Percentiles rank a stretch among this genome's conserved stretches.
Evolutionary conservation across 1,140 invertebrate genomes (phyloP).

Genomic region (Dufourea novaeangliae): DNA sequence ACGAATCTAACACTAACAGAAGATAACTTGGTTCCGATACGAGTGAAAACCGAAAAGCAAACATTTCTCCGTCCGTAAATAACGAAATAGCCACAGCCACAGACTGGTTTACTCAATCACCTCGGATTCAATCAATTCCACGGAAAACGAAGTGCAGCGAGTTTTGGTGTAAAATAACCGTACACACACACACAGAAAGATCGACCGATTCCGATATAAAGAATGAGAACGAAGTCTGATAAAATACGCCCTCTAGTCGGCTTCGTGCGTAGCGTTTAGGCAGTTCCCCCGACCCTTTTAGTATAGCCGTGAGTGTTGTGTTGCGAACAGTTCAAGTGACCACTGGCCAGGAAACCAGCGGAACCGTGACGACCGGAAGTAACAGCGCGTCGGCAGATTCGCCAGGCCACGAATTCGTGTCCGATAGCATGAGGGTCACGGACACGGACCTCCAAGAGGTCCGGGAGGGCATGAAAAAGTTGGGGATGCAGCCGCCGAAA

Average conservation of each 20-base stretch:
- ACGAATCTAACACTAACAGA: no score
- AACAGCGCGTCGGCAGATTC: constrained; percentile 68
- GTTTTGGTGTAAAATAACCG: neutral
- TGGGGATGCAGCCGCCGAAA: constrained; percentile 81
- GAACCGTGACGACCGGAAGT: constrained; percentile 50
- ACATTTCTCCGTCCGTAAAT: no score
- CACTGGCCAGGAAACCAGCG: constrained; percentile 65
- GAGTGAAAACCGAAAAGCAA: no score
- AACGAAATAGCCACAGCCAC: no score
- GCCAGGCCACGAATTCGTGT: constrained; percentile 85
- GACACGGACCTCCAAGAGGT: constrained; percentile 86
- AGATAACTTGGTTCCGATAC: no score
- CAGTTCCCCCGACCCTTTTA: constrained; percentile 57
- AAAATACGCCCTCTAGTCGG: neutral
- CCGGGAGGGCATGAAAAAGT: constrained; percentile 86
- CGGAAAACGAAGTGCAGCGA: neutral
- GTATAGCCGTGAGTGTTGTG: constrained; percentile 77
- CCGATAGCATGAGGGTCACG: constrained; percentile 85
- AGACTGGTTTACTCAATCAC: no score
- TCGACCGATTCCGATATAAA: no score
- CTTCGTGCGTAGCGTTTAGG: constrained; percentile 34
- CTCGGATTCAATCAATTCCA: no score
- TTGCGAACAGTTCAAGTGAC: constrained; percentile 75
- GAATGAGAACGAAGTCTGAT: neutral
- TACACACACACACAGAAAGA: neutral